Evolutionary conservation across 2,888 invertebrate species (phyloP), one percentile per base, ranked within the genome.

Genomic region (Drosophila neotestacea): DNA sequence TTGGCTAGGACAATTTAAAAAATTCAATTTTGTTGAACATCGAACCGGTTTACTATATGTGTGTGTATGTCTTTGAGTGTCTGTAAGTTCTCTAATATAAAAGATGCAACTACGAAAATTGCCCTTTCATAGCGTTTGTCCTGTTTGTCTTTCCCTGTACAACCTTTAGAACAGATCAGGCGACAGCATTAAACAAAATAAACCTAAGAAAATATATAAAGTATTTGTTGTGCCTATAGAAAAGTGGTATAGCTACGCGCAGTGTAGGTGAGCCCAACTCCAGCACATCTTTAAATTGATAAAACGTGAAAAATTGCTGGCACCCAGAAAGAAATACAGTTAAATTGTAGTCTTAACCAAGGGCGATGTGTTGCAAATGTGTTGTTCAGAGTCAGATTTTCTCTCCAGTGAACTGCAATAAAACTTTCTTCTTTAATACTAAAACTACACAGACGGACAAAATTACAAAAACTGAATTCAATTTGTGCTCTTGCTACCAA

Each of bases 1-100:
- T 70, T 55, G 73, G 81, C 72, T 36, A 77, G 78, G 86, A 89
- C 88, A 86, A 85, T 85, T 89, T 88, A 79, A 89, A 89, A 89
- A 86, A 89, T 86, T 86, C 89, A 86, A 86, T 86, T 86, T 89
- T 77, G 74, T 64, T 61, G 58, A 73, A 76, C 87, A 86, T 88
- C 76, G 81, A 86, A 88, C 60, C 71, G 65, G 70, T 73, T 81
- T 54, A 41, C 47, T 70, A 6, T 52, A 39, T 36, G 5, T 60
- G 50, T 46, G 32, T 52, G 27, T 60, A 5, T 62, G 32, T 47
- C 47, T 47, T 32, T 72, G 34, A 62, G 30, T 60, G 30, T 50
- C 16, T 47, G 10, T 62, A 9, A 70, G 65, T 60, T 79, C 68
- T 79, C 54, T 78, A 76, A 70, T 75, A 79, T 79, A 72, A 72